phyloP scores from a whole-genome alignment of 2,888 invertebrate genomes.

The Dermolepida albohirtum region DNA sequence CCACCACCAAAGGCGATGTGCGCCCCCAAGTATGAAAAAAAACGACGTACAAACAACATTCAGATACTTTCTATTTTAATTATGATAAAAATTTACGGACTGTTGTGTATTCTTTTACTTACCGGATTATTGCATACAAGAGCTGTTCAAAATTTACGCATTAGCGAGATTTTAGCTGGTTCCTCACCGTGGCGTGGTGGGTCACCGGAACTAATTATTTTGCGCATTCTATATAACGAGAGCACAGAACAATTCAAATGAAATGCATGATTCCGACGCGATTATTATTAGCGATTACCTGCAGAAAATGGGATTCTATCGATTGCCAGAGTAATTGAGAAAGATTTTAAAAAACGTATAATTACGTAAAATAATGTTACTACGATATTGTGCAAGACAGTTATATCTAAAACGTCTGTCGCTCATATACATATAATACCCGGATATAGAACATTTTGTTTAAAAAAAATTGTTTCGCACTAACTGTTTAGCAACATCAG shows the following conservation, averaged over 20 bases:
- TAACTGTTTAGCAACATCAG: slow-evolving; percentile 33
- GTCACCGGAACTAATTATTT: slow-evolving; percentile 29
- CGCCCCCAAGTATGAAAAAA: slow-evolving; percentile 44
- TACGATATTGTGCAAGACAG: neutral
- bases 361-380: slow-evolving; percentile 9
- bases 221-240: neutral
- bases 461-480: slow-evolving; percentile 17
- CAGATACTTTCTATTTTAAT: slow-evolving; percentile 42
- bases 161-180: slow-evolving; percentile 9
- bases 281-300: neutral
- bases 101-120: neutral
- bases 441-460: slow-evolving; percentile 9
- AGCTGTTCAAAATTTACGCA: slow-evolving; percentile 40
- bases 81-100: slow-evolving; percentile 33
- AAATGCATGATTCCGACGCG: neutral
- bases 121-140: neutral
- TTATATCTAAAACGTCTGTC: neutral
- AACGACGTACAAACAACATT: neutral
- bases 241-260: neutral
- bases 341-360: neutral
- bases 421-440: slow-evolving; percentile 1
- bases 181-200: slow-evolving; percentile 1
- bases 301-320: neutral
- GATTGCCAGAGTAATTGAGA: neutral
- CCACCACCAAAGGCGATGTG: slow-evolving; percentile 27